Percentiles rank a stretch among this genome's conserved stretches.
Conservation (phyloP, 2,797 vertebrate species). For the Bradypodion pumilum region DNA sequence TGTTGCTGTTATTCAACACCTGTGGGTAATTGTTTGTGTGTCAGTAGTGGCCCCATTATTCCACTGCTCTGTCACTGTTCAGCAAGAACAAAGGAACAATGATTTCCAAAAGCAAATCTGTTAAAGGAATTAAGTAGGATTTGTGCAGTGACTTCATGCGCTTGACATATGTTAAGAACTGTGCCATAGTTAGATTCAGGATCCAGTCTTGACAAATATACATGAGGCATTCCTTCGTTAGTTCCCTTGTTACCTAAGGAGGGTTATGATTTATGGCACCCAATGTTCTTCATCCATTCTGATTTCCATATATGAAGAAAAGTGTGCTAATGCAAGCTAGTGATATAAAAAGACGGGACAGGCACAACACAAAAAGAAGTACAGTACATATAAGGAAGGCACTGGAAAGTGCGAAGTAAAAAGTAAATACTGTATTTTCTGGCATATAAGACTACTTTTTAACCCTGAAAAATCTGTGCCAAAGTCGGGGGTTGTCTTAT, state of each 20-base stretch:
- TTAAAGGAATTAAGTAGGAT: constrained; percentile 1
- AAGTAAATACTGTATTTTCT: too few species aligned
- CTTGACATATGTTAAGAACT: neutral
- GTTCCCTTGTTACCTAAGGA: constrained; percentile 25
- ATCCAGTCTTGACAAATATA: constrained; percentile 45
- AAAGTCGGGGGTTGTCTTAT: too few species aligned
- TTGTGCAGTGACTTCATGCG: neutral
- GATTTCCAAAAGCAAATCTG: neutral
- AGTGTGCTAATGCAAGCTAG: constrained; percentile 29
- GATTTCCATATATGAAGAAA: constrained; percentile 41
- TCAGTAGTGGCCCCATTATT: neutral
- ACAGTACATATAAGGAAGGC: neutral
- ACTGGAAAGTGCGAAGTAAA: neutral
- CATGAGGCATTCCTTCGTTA: constrained; percentile 35
- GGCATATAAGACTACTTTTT: too few species aligned
- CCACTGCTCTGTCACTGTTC: neutral
- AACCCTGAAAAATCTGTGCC: too few species aligned
- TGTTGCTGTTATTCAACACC: neutral
- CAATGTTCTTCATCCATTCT: constrained; percentile 38
- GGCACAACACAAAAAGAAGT: neutral
- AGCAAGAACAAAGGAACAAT: neutral
- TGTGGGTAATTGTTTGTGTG: neutral
- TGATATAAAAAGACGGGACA: neutral
- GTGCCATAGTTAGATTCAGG: constrained; percentile 8
- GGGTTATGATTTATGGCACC: constrained; percentile 45